phyloP scores from a whole-genome alignment of 2,797 vertebrate species.

The Sparus aurata region DNA sequence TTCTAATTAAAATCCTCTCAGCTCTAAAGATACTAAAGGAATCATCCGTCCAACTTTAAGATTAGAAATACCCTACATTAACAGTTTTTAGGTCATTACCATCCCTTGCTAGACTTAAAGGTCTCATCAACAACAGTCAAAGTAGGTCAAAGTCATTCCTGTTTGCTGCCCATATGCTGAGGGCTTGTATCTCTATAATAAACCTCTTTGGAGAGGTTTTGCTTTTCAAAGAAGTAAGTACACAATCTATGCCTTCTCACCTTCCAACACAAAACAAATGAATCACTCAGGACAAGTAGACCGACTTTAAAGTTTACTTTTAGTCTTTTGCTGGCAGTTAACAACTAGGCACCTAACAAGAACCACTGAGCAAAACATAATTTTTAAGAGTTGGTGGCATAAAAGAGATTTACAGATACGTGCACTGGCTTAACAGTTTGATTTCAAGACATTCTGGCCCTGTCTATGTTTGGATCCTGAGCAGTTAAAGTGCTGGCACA shows the following conservation, averaged over 20 bases:
- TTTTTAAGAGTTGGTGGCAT: constrained; percentile 14
- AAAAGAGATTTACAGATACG: constrained; percentile 36
- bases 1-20: constrained; percentile 31
- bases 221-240: background rate
- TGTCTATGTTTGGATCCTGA: constrained; percentile 77
- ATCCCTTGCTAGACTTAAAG: background rate
- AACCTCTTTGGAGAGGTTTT: background rate
- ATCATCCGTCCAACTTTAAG: constrained; percentile 9
- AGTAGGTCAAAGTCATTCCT: constrained; percentile 25
- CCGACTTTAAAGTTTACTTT: background rate
- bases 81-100: constrained; percentile 4
- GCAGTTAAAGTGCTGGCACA: constrained; percentile 66
- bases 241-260: background rate
- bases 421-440: constrained; percentile 29
- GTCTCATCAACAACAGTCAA: background rate
- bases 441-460: constrained; percentile 52
- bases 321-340: constrained; percentile 5
- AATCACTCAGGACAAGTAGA: background rate
- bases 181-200: background rate
- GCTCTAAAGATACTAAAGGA: constrained; percentile 8
- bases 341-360: background rate
- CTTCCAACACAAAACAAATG: background rate
- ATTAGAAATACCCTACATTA: background rate
- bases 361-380: background rate
- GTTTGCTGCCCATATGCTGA: background rate